A percentile compares a stretch with the other conserved stretches of the same genome.
phyloP scores from a whole-genome alignment of 2,888 invertebrate genomes.

The Cataglyphis cursor region DNA sequence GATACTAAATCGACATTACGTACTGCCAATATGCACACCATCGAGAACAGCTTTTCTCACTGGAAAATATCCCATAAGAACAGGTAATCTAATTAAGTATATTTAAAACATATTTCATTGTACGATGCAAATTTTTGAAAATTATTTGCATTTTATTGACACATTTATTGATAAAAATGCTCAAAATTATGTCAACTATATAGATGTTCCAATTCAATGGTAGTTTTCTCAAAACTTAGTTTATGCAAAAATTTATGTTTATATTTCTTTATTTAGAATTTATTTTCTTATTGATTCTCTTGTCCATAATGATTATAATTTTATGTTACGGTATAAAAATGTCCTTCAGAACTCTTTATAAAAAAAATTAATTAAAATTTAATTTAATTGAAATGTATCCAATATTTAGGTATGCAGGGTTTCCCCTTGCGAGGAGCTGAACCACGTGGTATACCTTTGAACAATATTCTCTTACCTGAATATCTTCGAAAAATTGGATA shows the following conservation, averaged over 20 bases:
- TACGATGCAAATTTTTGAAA: not conserved
- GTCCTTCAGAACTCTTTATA: not conserved
- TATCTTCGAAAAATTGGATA: slow-evolving; percentile 88
- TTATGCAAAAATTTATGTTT: not conserved
- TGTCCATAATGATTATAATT: not conserved
- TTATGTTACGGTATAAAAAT: not conserved
- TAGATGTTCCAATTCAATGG: not conserved
- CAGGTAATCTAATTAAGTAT: slow-evolving; percentile 73
- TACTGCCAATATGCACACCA: slow-evolving; percentile 94
- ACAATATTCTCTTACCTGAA: slow-evolving; percentile 87
- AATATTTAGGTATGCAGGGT: slow-evolving; percentile 87
- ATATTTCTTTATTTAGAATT: not conserved
- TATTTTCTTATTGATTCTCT: not conserved
- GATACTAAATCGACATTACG: slow-evolving; percentile 94
- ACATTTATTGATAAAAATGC: not conserved
- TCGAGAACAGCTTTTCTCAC: slow-evolving; percentile 94
- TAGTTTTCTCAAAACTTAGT: not conserved
- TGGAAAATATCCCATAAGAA: slow-evolving; percentile 94
- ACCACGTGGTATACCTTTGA: slow-evolving; percentile 87
- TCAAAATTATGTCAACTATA: not conserved
- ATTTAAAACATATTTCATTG: not conserved
- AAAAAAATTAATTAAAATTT: not conserved
- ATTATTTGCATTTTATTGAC: not conserved
- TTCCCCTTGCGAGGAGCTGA: slow-evolving; percentile 87
- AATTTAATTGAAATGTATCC: slow-evolving; percentile 9